These are phyloP conservation scores for Cygnus buccinator DNA, from an alignment of 2,113 vertebrate species.

Conservation along the genomic window DNA sequence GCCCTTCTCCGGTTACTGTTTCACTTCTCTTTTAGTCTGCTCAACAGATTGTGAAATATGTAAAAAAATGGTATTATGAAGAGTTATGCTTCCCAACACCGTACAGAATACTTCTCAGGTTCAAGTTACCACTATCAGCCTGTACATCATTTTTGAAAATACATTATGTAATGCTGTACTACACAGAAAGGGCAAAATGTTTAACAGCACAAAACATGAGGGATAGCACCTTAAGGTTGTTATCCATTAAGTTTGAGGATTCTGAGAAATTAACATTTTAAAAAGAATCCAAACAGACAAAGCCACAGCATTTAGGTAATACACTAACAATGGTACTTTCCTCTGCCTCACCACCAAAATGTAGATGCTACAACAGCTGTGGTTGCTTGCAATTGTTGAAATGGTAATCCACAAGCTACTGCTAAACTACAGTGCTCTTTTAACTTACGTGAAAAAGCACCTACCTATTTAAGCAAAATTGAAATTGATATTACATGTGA, in stretches of 20 bases:
- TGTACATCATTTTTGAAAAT: not conserved
- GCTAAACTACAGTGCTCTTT: not conserved
- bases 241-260: not conserved
- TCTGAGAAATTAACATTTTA: not conserved
- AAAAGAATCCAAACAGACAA: too few relatives aligned
- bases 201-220: not conserved
- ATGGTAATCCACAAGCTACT: not conserved
- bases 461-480: not conserved
- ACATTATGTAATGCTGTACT: accelerated
- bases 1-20: not conserved
- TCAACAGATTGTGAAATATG: not conserved
- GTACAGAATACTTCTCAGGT: not conserved
- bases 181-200: not conserved
- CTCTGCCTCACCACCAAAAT: not conserved
- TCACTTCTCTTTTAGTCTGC: not conserved
- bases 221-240: not conserved
- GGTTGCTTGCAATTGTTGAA: not conserved
- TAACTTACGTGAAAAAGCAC: not conserved
- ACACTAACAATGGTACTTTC: not conserved
- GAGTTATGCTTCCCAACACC: not conserved
- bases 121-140: not conserved
- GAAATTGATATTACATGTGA: not conserved
- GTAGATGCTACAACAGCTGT: not conserved
- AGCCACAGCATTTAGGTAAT: not conserved
- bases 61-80: not conserved